Conservation (phyloP, 1,140 invertebrate genomes). For the Pseudachorutes palmiensis region DNA sequence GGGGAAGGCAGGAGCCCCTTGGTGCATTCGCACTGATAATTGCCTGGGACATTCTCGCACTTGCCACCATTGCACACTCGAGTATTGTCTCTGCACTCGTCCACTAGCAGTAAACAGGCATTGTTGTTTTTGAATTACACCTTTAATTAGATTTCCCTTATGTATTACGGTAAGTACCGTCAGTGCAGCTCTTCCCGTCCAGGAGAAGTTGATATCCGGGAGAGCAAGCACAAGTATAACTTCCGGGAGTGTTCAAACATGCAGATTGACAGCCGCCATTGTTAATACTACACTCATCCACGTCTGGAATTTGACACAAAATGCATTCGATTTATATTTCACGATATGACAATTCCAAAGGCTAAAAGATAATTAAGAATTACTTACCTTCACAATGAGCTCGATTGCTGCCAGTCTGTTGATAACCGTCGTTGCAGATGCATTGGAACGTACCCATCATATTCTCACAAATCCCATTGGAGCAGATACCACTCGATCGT, state of each 20-base stretch:
- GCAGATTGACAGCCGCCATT: constrained; percentile 56
- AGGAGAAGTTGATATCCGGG: constrained; percentile 44
- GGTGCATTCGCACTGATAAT: constrained; percentile 59
- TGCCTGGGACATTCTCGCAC: constrained; percentile 67
- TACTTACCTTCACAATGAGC: constrained; percentile 55
- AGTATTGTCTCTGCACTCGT: constrained; percentile 69
- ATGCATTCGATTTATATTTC: constrained; percentile 16
- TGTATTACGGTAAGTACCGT: constrained; percentile 35
- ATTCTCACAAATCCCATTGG: constrained; percentile 77
- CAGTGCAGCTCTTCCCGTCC: constrained; percentile 45
- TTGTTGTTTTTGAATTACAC: constrained; percentile 23
- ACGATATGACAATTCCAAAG: neutral
- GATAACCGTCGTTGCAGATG: too few relatives aligned
- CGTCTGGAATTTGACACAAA: constrained; percentile 45
- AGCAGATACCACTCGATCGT: constrained; percentile 71
- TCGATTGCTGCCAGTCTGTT: constrained; percentile 53
- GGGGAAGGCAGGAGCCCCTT: constrained; percentile 60
- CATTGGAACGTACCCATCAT: constrained; percentile 71
- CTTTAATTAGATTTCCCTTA: neutral
- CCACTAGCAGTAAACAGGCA: too few relatives aligned
- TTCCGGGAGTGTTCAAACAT: constrained; percentile 56
- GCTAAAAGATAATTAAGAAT: too few relatives aligned
- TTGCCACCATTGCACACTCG: constrained; percentile 75
- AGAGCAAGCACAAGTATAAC: constrained; percentile 43
- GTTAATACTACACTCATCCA: constrained; percentile 56